Evolutionary conservation across 2,797 vertebrate genomes (phyloP).

Genomic region (Anguilla pacifica): DNA sequence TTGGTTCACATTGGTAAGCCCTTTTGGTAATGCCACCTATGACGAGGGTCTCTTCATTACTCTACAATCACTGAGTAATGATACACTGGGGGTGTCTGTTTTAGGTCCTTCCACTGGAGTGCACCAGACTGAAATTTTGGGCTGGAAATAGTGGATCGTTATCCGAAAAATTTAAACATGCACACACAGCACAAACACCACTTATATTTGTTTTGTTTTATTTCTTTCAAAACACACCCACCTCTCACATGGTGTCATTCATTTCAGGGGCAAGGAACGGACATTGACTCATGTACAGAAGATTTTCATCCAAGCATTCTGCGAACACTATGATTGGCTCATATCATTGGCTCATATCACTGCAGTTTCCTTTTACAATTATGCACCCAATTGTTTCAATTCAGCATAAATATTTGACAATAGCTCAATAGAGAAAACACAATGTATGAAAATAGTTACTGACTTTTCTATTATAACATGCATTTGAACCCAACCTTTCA

Average conservation of each 20-base stretch:
- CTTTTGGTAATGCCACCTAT: too few species aligned
- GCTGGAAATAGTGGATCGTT: background rate
- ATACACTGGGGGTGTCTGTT: background rate
- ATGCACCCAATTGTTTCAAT: background rate
- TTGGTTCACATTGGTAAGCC: too few species aligned
- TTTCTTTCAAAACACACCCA: background rate
- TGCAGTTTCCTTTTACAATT: background rate
- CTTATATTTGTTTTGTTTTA: background rate
- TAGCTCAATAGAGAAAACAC: background rate
- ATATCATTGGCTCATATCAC: background rate
- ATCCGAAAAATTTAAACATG: background rate
- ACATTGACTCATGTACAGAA: background rate
- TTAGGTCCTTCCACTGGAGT: background rate
- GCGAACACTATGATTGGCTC: background rate
- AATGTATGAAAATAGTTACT: background rate
- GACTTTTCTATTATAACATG: background rate
- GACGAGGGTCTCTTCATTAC: too few species aligned
- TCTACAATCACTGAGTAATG: too few species aligned
- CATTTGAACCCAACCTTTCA: background rate
- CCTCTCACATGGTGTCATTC: background rate
- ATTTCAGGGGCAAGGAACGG: background rate
- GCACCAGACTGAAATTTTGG: background rate
- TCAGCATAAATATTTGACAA: background rate
- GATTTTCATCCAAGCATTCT: background rate
- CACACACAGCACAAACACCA: background rate